These are phyloP conservation scores for Nymphalis c-album DNA, from an alignment of 2,888 invertebrate species.

Conservation along the genomic window DNA sequence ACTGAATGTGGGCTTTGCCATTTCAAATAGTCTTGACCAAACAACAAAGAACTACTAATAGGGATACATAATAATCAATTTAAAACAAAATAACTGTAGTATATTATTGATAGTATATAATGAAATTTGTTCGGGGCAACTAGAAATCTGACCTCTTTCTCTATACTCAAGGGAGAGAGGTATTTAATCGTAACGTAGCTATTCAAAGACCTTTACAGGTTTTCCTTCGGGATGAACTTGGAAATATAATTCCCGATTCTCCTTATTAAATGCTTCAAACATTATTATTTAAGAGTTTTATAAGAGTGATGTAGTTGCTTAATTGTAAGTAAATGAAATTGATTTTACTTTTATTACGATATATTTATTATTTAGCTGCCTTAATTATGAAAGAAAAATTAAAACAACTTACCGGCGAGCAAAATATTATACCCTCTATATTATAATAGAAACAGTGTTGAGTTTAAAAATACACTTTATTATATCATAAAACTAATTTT, in stretches of 20 bases:
- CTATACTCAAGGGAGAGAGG: conserved; percentile 12
- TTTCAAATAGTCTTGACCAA: too few relatives aligned
- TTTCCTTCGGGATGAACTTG: conserved; percentile 19
- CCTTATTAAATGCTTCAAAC: background rate
- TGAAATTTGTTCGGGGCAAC: conserved; percentile 10
- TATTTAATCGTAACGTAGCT: conserved; percentile 28
- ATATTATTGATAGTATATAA: background rate
- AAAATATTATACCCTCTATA: too few relatives aligned
- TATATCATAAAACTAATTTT: background rate
- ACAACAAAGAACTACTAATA: background rate
- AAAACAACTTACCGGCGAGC: too few relatives aligned
- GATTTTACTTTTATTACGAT: background rate
- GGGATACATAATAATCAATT: background rate
- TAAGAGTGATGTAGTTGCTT: background rate
- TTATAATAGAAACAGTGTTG: too few relatives aligned
- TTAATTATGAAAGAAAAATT: too few relatives aligned
- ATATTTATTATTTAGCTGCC: too few relatives aligned
- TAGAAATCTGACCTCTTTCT: conserved; percentile 10
- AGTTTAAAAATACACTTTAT: too few relatives aligned
- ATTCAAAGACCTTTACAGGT: conserved; percentile 26
- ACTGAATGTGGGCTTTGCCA: too few relatives aligned
- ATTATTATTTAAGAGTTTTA: background rate
- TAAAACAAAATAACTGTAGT: background rate
- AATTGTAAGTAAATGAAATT: background rate
- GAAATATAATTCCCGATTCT: background rate